A percentile compares a stretch with the other conserved stretches of the same genome.
Conservation (phyloP, 2,888 invertebrate species). For the Chrysolina haemoptera region DNA sequence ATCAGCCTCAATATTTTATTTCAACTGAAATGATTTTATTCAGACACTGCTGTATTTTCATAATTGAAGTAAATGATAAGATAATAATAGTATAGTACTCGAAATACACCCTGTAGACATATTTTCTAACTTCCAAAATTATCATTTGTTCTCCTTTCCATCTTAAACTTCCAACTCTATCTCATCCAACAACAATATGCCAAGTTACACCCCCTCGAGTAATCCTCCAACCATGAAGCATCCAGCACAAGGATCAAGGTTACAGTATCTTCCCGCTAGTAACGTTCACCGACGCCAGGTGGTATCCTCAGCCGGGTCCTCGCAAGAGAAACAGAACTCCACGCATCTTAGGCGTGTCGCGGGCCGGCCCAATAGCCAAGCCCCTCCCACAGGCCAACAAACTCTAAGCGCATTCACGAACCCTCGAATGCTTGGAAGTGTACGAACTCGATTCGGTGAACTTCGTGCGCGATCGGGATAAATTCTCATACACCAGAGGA, state of each 20-base stretch:
- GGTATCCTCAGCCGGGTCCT: slow-evolving; percentile 60
- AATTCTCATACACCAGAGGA: slow-evolving; percentile 65
- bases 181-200: neutral
- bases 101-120: too few species aligned
- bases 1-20: too few species aligned
- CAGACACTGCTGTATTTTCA: too few species aligned
- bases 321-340: slow-evolving; percentile 38
- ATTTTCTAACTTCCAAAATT: neutral
- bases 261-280: slow-evolving; percentile 61
- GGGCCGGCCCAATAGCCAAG: slow-evolving; percentile 52
- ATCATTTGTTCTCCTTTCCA: too few species aligned
- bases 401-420: slow-evolving; percentile 61
- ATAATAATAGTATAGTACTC: too few species aligned
- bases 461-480: slow-evolving; percentile 58
- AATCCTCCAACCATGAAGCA: slow-evolving; percentile 61
- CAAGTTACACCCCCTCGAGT: slow-evolving; percentile 60
- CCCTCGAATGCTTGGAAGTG: slow-evolving; percentile 59
- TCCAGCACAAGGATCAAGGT: slow-evolving; percentile 64
- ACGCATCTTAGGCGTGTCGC: slow-evolving; percentile 59
- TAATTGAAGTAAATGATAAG: too few species aligned
- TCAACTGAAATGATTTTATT: too few species aligned
- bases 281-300: slow-evolving; percentile 62
- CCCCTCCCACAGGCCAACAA: slow-evolving; percentile 64
- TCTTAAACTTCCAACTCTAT: neutral
- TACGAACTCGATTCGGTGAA: slow-evolving; percentile 56